Conservation (phyloP, 2,113 vertebrate species). For the Pteronura brasiliensis region DNA sequence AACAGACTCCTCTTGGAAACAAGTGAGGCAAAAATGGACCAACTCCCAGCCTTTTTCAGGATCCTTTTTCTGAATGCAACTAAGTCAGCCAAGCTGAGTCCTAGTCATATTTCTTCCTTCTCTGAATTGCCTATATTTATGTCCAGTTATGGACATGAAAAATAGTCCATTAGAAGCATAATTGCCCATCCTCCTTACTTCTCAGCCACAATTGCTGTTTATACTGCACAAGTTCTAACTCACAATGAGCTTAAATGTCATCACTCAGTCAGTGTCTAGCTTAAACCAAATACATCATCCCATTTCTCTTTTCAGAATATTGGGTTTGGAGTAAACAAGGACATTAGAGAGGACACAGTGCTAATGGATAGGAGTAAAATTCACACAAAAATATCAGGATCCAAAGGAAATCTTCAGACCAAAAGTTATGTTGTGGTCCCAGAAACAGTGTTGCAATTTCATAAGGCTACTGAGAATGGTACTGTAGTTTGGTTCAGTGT, state of each 20-base stretch:
- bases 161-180: slow-evolving; percentile 50
- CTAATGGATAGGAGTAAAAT: slow-evolving; percentile 30
- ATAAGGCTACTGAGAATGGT: background rate
- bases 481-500: background rate
- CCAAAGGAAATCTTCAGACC: background rate
- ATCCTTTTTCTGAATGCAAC: slow-evolving; percentile 25
- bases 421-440: background rate
- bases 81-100: slow-evolving; percentile 53
- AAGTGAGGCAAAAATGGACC: slow-evolving; percentile 62
- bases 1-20: slow-evolving; percentile 54
- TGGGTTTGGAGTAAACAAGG: slow-evolving; percentile 53
- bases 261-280: slow-evolving; percentile 43
- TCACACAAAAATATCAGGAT: background rate
- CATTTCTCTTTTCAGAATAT: slow-evolving; percentile 49
- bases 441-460: background rate
- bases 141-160: slow-evolving; percentile 70
- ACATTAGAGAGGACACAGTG: slow-evolving; percentile 6
- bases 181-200: slow-evolving; percentile 49
- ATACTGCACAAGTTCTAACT: slow-evolving; percentile 44
- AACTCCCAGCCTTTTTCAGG: background rate
- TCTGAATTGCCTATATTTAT: slow-evolving; percentile 63
- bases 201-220: slow-evolving; percentile 50
- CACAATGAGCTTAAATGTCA: slow-evolving; percentile 48
- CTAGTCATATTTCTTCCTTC: slow-evolving; percentile 53
- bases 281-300: slow-evolving; percentile 43